phyloP scores from a whole-genome alignment of 2,797 vertebrate genomes.

The Halcyon chelicuti region DNA sequence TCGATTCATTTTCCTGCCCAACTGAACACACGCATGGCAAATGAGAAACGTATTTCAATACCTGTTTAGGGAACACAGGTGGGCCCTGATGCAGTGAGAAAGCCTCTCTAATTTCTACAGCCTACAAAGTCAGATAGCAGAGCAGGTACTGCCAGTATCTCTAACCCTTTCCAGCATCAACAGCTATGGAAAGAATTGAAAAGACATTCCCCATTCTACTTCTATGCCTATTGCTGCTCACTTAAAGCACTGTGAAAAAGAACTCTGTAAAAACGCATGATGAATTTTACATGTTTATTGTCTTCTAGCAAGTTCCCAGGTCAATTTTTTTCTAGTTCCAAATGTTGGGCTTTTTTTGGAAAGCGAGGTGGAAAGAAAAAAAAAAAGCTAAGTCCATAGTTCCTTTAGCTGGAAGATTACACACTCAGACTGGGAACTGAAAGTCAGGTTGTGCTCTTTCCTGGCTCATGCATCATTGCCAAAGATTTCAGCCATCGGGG shows the following conservation, averaged over 20 bases:
- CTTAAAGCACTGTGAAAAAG: background rate
- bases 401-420: slow-evolving; percentile 24
- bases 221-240: background rate
- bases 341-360: background rate
- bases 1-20: background rate
- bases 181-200: background rate
- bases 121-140: background rate
- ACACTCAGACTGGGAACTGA: background rate
- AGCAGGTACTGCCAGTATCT: background rate
- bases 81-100: background rate
- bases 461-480: background rate
- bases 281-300: background rate
- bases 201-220: background rate
- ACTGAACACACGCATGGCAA: background rate
- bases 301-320: background rate
- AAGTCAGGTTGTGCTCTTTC: background rate
- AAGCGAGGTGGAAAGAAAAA: too few relatives aligned
- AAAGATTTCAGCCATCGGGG: background rate
- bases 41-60: background rate
- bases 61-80: background rate
- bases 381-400: background rate
- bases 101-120: background rate
- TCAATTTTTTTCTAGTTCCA: background rate
- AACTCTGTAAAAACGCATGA: background rate
- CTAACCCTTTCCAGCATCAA: background rate